Percentiles rank a stretch among this genome's conserved stretches.
These are phyloP conservation scores for Rhynchophorus ferrugineus DNA, from an alignment of 1,140 invertebrate genomes.

Conservation along the genomic window DNA sequence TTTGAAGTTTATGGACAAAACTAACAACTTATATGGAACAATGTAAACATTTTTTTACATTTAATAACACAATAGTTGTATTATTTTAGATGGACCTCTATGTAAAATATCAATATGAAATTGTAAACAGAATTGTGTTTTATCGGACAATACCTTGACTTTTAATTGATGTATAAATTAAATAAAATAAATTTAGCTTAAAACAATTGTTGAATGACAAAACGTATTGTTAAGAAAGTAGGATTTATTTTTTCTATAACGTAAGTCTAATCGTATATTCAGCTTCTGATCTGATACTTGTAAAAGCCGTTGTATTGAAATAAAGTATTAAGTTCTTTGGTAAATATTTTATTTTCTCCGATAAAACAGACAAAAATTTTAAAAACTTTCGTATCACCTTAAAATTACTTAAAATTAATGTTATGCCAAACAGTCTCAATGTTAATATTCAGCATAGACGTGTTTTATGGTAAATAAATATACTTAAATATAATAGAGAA, in stretches of 20 bases:
- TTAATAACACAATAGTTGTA: too few species aligned
- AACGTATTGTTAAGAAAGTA: not conserved
- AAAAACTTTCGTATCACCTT: not conserved
- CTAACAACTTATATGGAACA: not conserved
- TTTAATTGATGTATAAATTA: not conserved
- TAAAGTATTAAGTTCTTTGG: conserved; percentile 1
- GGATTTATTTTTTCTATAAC: conserved; percentile 4
- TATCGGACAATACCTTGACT: not conserved
- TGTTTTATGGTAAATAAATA: too few species aligned
- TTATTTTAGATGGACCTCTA: too few species aligned
- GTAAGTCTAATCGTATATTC: conserved; percentile 1
- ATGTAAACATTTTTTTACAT: too few species aligned
- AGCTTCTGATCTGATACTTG: conserved; percentile 2
- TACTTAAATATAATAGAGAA: too few species aligned
- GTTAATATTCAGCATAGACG: too few species aligned
- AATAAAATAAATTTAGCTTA: not conserved
- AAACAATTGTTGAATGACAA: not conserved
- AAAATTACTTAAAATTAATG: too few species aligned
- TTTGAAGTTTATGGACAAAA: not conserved
- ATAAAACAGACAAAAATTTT: not conserved
- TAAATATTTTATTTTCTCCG: not conserved
- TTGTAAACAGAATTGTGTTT: conserved; percentile 1
- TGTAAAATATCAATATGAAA: too few species aligned
- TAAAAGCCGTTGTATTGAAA: conserved; percentile 4
- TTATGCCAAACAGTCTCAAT: too few species aligned